Evolutionary conservation across 1,140 invertebrate species (phyloP).

Genomic region (Drosophila cardini): DNA sequence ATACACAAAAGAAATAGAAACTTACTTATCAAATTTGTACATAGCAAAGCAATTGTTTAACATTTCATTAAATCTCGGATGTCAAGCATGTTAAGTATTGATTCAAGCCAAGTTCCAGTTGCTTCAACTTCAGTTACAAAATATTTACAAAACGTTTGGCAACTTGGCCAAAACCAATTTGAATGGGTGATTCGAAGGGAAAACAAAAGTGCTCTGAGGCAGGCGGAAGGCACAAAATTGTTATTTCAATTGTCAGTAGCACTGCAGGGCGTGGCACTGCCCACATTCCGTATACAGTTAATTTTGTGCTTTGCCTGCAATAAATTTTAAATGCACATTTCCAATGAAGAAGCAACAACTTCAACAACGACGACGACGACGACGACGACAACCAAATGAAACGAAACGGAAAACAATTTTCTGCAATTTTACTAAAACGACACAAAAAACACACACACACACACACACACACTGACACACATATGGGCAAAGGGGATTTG

Average conservation of each 20-base stretch:
- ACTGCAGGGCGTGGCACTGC: conserved; percentile 31
- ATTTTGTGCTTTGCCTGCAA: conserved; percentile 78
- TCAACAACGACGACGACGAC: conserved; percentile 24
- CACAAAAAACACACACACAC: conserved; percentile 33
- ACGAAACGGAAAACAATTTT: conserved; percentile 81
- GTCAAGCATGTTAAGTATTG: not conserved
- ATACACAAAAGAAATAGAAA: conserved; percentile 9
- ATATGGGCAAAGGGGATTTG: conserved; percentile 30
- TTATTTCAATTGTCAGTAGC: conserved; percentile 78
- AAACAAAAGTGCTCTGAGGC: conserved; percentile 12
- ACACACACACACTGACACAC: conserved; percentile 59
- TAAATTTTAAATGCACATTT: conserved; percentile 82
- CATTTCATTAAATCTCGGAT: conserved; percentile 32
- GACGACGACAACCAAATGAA: conserved; percentile 53
- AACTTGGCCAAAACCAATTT: conserved; percentile 28
- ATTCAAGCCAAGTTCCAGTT: conserved; percentile 3
- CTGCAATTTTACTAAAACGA: conserved; percentile 78
- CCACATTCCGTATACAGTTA: conserved; percentile 60
- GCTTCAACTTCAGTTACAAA: conserved; percentile 13
- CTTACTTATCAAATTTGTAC: conserved; percentile 1
- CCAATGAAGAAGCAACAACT: conserved; percentile 64
- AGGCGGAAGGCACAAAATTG: conserved; percentile 57
- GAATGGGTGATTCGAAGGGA: not conserved
- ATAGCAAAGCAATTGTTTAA: conserved; percentile 27
- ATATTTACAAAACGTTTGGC: conserved; percentile 58